A percentile compares a stretch with the other conserved stretches of the same genome.
These are phyloP conservation scores for Caenorhabditis sp. DNA, from an alignment of 2,888 invertebrate genomes.

Conservation along the genomic window DNA sequence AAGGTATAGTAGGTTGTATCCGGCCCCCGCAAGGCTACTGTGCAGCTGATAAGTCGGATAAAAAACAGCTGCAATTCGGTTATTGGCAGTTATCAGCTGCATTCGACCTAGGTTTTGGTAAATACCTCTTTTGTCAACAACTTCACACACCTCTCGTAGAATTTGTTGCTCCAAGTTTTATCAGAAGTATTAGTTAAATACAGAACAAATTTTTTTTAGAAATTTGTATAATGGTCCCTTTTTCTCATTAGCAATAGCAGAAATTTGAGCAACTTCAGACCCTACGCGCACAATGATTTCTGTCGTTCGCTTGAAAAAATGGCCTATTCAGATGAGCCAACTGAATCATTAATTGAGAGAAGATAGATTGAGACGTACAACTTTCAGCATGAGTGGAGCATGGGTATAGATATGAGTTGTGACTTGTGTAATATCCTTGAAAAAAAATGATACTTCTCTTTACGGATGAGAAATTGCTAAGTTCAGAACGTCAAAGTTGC, in stretches of 20 bases:
- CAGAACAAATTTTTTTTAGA: no score
- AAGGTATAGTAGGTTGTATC: slow-evolving; percentile 20
- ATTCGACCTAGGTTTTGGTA: background rate
- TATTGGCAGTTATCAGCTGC: slow-evolving; percentile 3
- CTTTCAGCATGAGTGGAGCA: slow-evolving; percentile 55
- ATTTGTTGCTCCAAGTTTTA: no score
- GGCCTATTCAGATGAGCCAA: slow-evolving; percentile 38
- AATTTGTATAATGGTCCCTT: no score
- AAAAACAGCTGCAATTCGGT: slow-evolving; percentile 11
- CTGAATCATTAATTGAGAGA: slow-evolving; percentile 56
- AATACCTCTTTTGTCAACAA: slow-evolving; percentile 14
- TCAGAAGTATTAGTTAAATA: no score
- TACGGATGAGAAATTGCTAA: slow-evolving; percentile 36
- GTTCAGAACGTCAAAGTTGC: slow-evolving; percentile 20
- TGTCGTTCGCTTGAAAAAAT: slow-evolving; percentile 24
- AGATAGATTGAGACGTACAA: slow-evolving; percentile 48
- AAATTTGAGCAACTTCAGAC: no score
- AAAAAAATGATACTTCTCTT: slow-evolving; percentile 39
- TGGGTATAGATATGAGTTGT: slow-evolving; percentile 37
- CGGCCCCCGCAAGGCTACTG: background rate
- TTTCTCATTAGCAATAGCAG: no score
- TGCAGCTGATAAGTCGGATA: slow-evolving; percentile 32
- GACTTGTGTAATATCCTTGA: slow-evolving; percentile 23
- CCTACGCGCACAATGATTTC: background rate
- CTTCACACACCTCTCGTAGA: background rate